phyloP scores from a whole-genome alignment of 2,888 invertebrate genomes.

The Oegoconia quadripuncta region DNA sequence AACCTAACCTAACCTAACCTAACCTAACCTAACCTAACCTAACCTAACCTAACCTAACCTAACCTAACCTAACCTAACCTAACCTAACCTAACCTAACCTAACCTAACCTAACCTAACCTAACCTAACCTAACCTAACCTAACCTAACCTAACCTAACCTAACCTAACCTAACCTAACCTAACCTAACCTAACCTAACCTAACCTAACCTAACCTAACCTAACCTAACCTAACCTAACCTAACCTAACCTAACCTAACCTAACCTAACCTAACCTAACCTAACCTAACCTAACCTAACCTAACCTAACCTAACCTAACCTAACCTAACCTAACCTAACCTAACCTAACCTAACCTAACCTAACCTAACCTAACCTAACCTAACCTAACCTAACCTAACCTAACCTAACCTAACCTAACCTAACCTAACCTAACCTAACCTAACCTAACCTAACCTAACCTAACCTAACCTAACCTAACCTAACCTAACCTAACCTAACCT shows the following conservation, averaged over 20 bases:
- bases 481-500: conserved; percentile 6
- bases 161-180: conserved; percentile 10
- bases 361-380: conserved; percentile 4
- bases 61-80: conserved; percentile 13
- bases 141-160: conserved; percentile 7
- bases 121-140: conserved; percentile 6
- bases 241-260: conserved; percentile 3
- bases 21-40: conserved; percentile 6
- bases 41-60: conserved; percentile 12
- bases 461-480: conserved; percentile 5
- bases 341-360: not conserved
- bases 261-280: conserved; percentile 7
- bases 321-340: conserved; percentile 4
- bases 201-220: conserved; percentile 8
- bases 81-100: conserved; percentile 13
- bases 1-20: conserved; percentile 6
- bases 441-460: conserved; percentile 4
- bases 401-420: conserved; percentile 5
- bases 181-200: conserved; percentile 9
- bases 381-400: conserved; percentile 6
- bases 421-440: conserved; percentile 4
- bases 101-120: conserved; percentile 7
- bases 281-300: conserved; percentile 5
- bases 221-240: conserved; percentile 5
- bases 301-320: conserved; percentile 8